Conservation (phyloP, 2,797 vertebrate species). For the Clarias platycephalus region DNA sequence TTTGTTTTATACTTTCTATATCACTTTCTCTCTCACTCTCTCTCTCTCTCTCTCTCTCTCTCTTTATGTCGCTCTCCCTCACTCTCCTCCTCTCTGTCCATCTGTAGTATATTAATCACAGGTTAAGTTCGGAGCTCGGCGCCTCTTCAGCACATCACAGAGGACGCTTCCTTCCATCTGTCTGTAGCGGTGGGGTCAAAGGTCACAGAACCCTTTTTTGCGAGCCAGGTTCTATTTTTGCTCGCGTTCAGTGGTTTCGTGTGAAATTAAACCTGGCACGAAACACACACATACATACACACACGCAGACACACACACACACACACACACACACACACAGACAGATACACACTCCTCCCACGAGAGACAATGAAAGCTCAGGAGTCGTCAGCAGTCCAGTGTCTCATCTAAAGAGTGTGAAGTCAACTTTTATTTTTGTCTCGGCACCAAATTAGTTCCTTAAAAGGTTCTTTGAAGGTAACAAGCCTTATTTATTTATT, state of each 20-base stretch:
- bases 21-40: background rate
- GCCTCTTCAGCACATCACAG: slow-evolving; percentile 21
- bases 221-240: slow-evolving; percentile 22
- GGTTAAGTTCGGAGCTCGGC: background rate
- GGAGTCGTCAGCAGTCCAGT: background rate
- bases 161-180: slow-evolving; percentile 52
- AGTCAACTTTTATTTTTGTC: background rate
- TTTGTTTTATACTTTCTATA: background rate
- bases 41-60: background rate
- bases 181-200: slow-evolving; percentile 37
- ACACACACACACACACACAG: slow-evolving; percentile 3
- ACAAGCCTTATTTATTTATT: too few relatives aligned
- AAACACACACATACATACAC: slow-evolving; percentile 3
- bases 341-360: background rate
- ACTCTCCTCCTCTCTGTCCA: background rate
- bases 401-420: background rate
- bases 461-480: background rate
- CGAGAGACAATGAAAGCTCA: slow-evolving; percentile 10
- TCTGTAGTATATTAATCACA: slow-evolving; percentile 35
- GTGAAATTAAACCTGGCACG: slow-evolving; percentile 1
- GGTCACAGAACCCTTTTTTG: slow-evolving; percentile 11
- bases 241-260: slow-evolving; percentile 6
- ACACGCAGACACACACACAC: slow-evolving; percentile 10
- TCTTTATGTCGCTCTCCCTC: background rate
- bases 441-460: background rate